Evolutionary conservation across 2,888 invertebrate species (phyloP), one percentile per base, ranked within the genome.

Genomic region (Eubasilissa splendida): DNA sequence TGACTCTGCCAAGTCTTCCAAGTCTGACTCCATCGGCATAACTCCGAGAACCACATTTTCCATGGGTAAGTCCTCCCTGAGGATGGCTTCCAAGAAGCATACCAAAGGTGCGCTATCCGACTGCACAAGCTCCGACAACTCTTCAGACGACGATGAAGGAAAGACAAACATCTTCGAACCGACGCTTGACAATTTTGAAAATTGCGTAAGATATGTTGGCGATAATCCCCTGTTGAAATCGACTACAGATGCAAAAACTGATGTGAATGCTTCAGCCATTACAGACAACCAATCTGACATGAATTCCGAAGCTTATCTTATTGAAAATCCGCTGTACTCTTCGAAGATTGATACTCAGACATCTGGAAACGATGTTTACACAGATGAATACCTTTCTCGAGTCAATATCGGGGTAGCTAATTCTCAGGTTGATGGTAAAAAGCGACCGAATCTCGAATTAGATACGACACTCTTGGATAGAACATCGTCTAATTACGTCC

Each of bases 81-180:
- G 87, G 54, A 87, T 87, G 76, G 86, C 86, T 58, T 89, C 90
- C 66, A 92, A 91, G 85, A 93, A 93, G 73, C 91, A 91, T 78
- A 90, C 90, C 0, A 94, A 94, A 63, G 94, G 94, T 14, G 92
- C 92, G 82, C 92, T 93, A 14, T 93, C 92, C 22, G 94, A 94
- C 84, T 92, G 93, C 70, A 92, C 90, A 85, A 91, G 90, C 80
- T 91, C 91, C 0, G 91, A 90, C 81, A 91, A 90, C 79, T 90
- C 90, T 0, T 91, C 91, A 0, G 91, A 91, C 11, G 92, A 92
- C 79, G 91, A 92, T 74, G 84, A 84, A n/a, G 88, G 87, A 80
- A 87, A 91, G 54, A 90, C 90, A 0, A 89, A 89, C 73, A 89
- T 90, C 56, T 89, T 91, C 85, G 91, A 91, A 83, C 91, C 91